Conservation (phyloP, 2,113 vertebrate species). For the Misgurnus anguillicaudatus region DNA sequence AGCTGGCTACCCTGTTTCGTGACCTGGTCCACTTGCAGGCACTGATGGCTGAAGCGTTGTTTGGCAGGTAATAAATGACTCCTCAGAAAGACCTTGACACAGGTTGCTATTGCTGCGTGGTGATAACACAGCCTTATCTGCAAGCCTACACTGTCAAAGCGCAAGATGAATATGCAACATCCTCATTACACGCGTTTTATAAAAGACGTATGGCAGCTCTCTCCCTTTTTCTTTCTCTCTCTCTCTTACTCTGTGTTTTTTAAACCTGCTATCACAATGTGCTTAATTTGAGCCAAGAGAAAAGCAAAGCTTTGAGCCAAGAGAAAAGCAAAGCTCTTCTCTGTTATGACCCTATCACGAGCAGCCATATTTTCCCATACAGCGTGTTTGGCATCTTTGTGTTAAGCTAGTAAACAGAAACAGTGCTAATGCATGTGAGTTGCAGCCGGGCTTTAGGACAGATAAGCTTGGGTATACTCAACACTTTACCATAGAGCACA, state of each 20-base stretch:
- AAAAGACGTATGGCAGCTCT: not conserved
- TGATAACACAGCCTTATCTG: slow-evolving; percentile 25
- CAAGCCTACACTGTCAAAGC: slow-evolving; percentile 32
- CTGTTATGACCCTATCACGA: slow-evolving; percentile 37
- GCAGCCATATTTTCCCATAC: slow-evolving; percentile 41
- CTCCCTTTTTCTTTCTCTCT: not conserved
- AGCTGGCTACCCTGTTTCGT: slow-evolving; percentile 13
- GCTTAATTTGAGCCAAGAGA: slow-evolving; percentile 38
- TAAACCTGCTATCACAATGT: slow-evolving; percentile 26
- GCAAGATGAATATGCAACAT: slow-evolving; percentile 35
- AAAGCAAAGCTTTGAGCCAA: slow-evolving; percentile 19
- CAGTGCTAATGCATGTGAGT: slow-evolving; percentile 43
- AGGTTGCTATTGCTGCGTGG: slow-evolving; percentile 5
- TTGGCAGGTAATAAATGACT: slow-evolving; percentile 33
- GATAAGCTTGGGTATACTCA: slow-evolving; percentile 7
- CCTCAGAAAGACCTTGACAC: slow-evolving; percentile 41
- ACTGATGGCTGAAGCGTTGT: slow-evolving; percentile 2
- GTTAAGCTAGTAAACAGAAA: slow-evolving; percentile 42
- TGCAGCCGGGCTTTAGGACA: slow-evolving; percentile 16
- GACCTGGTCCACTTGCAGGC: slow-evolving; percentile 10
- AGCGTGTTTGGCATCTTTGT: slow-evolving; percentile 41
- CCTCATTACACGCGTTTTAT: slow-evolving; percentile 31
- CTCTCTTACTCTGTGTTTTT: not conserved
- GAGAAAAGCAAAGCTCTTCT: slow-evolving; percentile 18
- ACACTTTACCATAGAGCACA: not conserved